Percentiles rank a stretch among this genome's conserved stretches.
Evolutionary conservation across 30 jellyfish, hydroid and myxozoan genomes (phyloP).

Genomic region (Phacellophora camtschatica): DNA sequence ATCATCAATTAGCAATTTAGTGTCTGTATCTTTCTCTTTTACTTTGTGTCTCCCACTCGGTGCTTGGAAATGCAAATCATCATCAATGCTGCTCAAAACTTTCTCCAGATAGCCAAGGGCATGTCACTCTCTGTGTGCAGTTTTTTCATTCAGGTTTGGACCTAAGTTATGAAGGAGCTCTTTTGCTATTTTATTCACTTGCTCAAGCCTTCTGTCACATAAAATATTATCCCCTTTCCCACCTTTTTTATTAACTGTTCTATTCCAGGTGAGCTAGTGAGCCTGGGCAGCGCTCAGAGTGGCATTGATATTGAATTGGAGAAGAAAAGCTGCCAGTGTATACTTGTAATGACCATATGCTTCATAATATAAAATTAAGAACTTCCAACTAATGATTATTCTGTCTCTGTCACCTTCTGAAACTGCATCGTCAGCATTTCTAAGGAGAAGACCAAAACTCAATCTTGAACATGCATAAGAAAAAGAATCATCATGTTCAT

Average conservation of each 20-base stretch:
- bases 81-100: not conserved
- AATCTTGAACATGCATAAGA: not conserved
- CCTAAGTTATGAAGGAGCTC: conserved; percentile 4
- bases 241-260: conserved; percentile 16
- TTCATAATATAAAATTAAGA: not conserved
- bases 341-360: conserved; percentile 2
- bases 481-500: not conserved
- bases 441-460: not conserved
- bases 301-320: not conserved
- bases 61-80: not conserved
- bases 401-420: conserved; percentile 19
- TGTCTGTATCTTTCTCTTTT: not conserved
- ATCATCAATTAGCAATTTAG: not conserved
- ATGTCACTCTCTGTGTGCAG: conserved; percentile 9
- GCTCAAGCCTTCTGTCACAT: conserved; percentile 4
- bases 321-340: not conserved
- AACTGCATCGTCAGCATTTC: conserved; percentile 29
- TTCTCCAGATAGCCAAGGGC: not conserved
- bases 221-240: conserved; percentile 6
- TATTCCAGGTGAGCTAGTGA: not conserved
- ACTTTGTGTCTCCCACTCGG: conserved; percentile 13
- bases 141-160: not conserved
- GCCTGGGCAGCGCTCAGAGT: not conserved
- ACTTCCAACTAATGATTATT: not conserved
- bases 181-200: not conserved